Conservation (phyloP, 2,797 vertebrate genomes). For the Bradypus variegatus region DNA sequence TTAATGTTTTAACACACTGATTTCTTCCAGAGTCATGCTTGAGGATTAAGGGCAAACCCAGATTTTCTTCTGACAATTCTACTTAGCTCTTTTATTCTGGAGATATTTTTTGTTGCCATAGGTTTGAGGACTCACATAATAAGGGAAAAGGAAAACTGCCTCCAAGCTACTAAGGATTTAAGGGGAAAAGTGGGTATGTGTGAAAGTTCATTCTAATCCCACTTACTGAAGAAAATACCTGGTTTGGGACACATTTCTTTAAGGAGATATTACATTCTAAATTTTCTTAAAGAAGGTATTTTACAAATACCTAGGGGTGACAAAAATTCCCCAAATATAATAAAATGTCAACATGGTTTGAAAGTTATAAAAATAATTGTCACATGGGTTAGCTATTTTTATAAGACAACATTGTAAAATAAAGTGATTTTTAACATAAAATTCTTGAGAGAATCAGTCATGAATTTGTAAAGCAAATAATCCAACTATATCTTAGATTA, state of each 20-base stretch:
- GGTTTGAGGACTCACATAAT: background rate
- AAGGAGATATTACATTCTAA: background rate
- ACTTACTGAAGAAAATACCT: constrained; percentile 3
- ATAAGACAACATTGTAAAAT: background rate
- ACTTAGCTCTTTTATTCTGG: constrained; percentile 18
- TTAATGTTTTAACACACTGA: background rate
- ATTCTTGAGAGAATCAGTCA: background rate
- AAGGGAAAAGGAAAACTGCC: background rate
- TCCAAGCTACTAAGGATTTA: background rate
- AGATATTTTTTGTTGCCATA: background rate
- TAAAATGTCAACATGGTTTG: background rate
- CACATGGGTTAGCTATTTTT: background rate
- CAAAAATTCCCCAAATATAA: background rate
- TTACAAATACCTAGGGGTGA: background rate
- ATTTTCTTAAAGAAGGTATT: background rate
- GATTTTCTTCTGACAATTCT: background rate
- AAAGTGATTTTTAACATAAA: constrained; percentile 11
- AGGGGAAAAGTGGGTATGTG: background rate
- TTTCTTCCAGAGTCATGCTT: background rate
- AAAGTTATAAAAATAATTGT: constrained; percentile 7
- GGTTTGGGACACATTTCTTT: background rate
- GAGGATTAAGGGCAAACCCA: background rate
- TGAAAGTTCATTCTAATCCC: background rate
- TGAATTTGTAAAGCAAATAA: constrained; percentile 32
- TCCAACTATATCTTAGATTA: background rate